Evolutionary conservation across 2,113 vertebrate species (phyloP).

Genomic region (Colius striatus): DNA sequence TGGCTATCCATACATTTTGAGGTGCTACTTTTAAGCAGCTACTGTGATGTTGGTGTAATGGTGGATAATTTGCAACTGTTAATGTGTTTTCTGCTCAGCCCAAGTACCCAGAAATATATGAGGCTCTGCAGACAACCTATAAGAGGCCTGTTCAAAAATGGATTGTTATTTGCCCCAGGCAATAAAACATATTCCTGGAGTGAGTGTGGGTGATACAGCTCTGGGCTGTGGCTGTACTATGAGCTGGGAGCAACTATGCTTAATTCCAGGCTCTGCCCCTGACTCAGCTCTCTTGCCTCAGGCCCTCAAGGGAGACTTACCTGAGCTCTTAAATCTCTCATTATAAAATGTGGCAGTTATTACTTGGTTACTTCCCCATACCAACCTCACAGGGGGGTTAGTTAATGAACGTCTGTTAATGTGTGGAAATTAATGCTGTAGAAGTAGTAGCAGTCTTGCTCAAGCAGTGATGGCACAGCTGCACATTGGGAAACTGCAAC

Average conservation of each 20-base stretch:
- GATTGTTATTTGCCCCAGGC: background rate
- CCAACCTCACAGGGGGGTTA: background rate
- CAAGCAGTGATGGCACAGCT: background rate
- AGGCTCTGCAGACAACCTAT: background rate
- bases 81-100: background rate
- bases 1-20: background rate
- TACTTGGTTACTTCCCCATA: background rate
- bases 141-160: background rate
- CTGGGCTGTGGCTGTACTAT: background rate
- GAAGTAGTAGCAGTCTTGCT: background rate
- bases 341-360: constrained; percentile 27
- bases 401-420: constrained; percentile 41
- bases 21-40: background rate
- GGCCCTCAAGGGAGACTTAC: constrained; percentile 7
- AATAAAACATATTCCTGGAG: background rate
- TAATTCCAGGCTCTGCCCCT: background rate
- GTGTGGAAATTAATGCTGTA: background rate
- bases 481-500: background rate
- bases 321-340: constrained; percentile 31
- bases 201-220: background rate
- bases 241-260: background rate
- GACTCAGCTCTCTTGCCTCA: background rate
- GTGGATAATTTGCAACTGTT: background rate
- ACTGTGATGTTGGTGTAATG: background rate
- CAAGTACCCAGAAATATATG: background rate